Percentiles rank a stretch among this genome's conserved stretches.
These are phyloP conservation scores for Pristionchus entomophagus DNA, from an alignment of 2,888 invertebrate genomes.

Conservation along the genomic window DNA sequence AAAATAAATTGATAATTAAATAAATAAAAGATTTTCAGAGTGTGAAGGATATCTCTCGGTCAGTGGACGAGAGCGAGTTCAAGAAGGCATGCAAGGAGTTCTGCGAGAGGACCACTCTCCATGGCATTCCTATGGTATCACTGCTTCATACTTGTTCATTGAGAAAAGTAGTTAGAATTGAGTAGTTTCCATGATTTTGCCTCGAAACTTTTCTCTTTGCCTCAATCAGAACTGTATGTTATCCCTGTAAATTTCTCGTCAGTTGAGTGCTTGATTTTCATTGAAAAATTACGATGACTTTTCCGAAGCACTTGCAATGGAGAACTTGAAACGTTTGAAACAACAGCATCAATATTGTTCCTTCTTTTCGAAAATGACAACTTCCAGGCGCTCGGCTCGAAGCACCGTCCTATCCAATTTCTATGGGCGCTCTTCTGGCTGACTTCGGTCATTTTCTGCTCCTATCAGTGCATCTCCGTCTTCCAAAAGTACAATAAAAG, in stretches of 20 bases:
- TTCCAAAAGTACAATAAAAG: slow-evolving; percentile 66
- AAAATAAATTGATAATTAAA: neutral
- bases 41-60: slow-evolving; percentile 31
- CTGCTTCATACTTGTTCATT: too few species aligned
- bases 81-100: slow-evolving; percentile 52
- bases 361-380: too few species aligned
- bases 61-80: slow-evolving; percentile 35
- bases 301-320: too few species aligned
- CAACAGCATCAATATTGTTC: too few species aligned
- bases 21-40: neutral
- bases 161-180: too few species aligned
- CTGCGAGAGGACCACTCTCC: slow-evolving; percentile 58
- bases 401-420: slow-evolving; percentile 37
- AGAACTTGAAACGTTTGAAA: too few species aligned
- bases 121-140: slow-evolving; percentile 60
- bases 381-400: slow-evolving; percentile 47
- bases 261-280: too few species aligned
- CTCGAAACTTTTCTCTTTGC: too few species aligned
- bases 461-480: slow-evolving; percentile 61
- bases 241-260: too few species aligned
- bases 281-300: too few species aligned
- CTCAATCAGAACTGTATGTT: too few species aligned
- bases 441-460: slow-evolving; percentile 49
- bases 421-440: slow-evolving; percentile 51
- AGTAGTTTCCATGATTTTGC: too few species aligned